A percentile compares a stretch with the other conserved stretches of the same genome.
phyloP scores from a whole-genome alignment of 2,888 invertebrate species.

The Portevinia maculata region DNA sequence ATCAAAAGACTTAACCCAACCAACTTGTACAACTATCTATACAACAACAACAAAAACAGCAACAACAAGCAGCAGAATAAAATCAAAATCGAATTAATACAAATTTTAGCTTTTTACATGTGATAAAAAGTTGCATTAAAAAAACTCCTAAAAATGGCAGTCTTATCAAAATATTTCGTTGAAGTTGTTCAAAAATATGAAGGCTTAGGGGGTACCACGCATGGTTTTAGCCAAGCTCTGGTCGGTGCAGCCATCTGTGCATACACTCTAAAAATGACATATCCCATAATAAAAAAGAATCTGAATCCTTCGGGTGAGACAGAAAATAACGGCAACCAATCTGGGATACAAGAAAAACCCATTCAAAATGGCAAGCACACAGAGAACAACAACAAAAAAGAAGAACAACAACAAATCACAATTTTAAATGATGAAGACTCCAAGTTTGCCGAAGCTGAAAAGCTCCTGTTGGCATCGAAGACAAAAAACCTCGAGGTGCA shows the following conservation, averaged over 20 bases:
- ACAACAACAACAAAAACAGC: not conserved
- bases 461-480: constrained; percentile 78
- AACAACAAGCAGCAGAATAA: not conserved
- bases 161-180: constrained; percentile 86
- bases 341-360: not conserved
- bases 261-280: constrained; percentile 86
- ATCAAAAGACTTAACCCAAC: constrained; percentile 22
- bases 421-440: constrained; percentile 77
- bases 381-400: constrained; percentile 51
- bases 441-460: constrained; percentile 81
- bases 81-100: too few relatives aligned
- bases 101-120: not conserved
- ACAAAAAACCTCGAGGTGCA: constrained; percentile 77
- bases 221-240: constrained; percentile 85
- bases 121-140: not conserved
- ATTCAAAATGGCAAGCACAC: constrained; percentile 21
- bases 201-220: constrained; percentile 84
- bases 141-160: constrained; percentile 76
- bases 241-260: constrained; percentile 85
- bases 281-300: constrained; percentile 84
- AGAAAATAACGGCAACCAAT: not conserved
- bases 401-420: constrained; percentile 19
- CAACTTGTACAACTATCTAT: constrained; percentile 6
- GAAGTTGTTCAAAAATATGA: constrained; percentile 85
- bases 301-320: constrained; percentile 1